These are phyloP conservation scores for Ptyas mucosa DNA, from an alignment of 2,113 vertebrate species.

Conservation along the genomic window DNA sequence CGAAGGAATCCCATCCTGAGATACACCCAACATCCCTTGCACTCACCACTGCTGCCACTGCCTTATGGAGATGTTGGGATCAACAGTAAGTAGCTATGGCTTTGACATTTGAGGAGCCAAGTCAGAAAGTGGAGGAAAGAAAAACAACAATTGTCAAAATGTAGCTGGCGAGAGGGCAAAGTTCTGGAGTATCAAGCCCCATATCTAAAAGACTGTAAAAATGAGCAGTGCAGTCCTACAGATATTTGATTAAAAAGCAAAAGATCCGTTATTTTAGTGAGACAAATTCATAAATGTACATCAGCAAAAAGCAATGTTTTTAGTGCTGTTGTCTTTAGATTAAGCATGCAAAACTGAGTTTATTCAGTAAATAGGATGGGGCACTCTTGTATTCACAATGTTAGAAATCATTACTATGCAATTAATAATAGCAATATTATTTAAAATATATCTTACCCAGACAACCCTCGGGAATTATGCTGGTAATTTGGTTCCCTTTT, in stretches of 20 bases:
- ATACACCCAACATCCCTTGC: constrained; percentile 90
- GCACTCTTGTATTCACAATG: neutral
- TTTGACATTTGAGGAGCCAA: neutral
- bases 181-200: neutral
- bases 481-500: neutral
- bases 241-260: neutral
- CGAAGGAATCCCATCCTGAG: constrained; percentile 87
- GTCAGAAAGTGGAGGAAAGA: neutral
- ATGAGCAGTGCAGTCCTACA: neutral
- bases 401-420: neutral
- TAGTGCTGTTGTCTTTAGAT: neutral
- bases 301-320: neutral
- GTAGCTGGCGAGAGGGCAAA: neutral
- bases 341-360: neutral
- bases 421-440: neutral
- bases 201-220: neutral
- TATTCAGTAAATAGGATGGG: neutral
- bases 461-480: neutral
- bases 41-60: constrained; percentile 84
- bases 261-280: neutral
- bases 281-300: neutral
- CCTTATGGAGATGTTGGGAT: constrained; percentile 83
- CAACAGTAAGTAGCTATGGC: constrained; percentile 70
- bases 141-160: neutral
- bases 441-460: neutral